phyloP scores from a whole-genome alignment of 2,797 vertebrate genomes.

The Xiphophorus birchmanni region DNA sequence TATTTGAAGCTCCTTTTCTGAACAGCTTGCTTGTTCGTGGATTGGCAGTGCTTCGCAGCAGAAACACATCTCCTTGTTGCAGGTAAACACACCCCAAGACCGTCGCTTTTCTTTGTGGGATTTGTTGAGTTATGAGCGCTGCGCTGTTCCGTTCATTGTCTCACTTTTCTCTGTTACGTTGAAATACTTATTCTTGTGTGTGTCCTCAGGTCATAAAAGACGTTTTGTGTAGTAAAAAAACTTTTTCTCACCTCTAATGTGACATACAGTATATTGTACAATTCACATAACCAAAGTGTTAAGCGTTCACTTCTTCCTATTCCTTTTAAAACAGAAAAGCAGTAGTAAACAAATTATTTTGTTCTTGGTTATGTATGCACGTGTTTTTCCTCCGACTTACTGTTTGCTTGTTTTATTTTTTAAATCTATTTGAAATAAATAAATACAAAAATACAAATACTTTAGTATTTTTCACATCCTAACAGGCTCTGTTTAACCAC shows the following conservation, averaged over 20 bases:
- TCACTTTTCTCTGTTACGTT: neutral
- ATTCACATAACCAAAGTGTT: neutral
- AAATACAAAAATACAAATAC: too few relatives aligned
- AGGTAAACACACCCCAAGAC: slow-evolving; percentile 32
- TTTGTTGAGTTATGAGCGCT: slow-evolving; percentile 11
- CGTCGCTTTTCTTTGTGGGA: slow-evolving; percentile 27
- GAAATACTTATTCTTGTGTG: neutral
- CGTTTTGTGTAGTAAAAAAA: neutral
- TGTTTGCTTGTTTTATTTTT: too few relatives aligned
- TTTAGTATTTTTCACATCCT: neutral
- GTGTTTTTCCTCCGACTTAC: too few relatives aligned
- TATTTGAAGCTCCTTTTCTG: slow-evolving; percentile 22
- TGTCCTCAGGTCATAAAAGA: neutral
- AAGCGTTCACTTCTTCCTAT: too few relatives aligned
- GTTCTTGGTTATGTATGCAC: too few relatives aligned
- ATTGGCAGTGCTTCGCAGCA: slow-evolving; percentile 24
- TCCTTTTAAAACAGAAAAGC: too few relatives aligned
- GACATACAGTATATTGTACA: too few relatives aligned
- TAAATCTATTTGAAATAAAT: too few relatives aligned
- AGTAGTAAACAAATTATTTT: too few relatives aligned
- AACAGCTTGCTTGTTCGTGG: slow-evolving; percentile 33
- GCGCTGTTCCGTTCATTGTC: neutral
- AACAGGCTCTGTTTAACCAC: neutral
- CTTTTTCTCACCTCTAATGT: neutral
- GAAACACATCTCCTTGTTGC: slow-evolving; percentile 24